phyloP scores from a whole-genome alignment of 92 coral and sea anemone genomes.

The Epizoanthus scotinus region DNA sequence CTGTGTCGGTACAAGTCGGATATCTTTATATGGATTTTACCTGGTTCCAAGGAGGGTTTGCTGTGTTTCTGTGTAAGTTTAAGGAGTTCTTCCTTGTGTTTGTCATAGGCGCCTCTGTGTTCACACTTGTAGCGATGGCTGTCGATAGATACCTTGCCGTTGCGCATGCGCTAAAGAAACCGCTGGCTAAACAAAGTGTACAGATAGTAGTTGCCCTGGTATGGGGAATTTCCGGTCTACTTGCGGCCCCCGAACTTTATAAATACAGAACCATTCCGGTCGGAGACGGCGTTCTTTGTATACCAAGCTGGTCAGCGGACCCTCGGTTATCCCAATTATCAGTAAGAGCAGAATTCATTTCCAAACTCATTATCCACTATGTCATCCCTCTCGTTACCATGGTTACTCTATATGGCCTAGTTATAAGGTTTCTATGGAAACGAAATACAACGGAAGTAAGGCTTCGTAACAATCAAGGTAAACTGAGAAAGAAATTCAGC shows the following conservation, averaged over 20 bases:
- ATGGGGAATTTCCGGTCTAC: constrained; percentile 15
- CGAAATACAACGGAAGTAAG: neutral
- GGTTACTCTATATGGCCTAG: constrained; percentile 10
- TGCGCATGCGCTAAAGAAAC: constrained; percentile 13
- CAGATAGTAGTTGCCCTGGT: neutral
- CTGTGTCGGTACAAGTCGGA: neutral
- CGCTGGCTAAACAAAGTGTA: constrained; percentile 11
- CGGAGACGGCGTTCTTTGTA: neutral
- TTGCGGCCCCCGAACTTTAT: constrained; percentile 24
- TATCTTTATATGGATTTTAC: constrained; percentile 19
- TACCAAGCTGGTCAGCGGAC: constrained; percentile 13
- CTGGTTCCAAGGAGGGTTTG: constrained; percentile 15
- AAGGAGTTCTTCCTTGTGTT: constrained; percentile 18
- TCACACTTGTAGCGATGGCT: constrained; percentile 25
- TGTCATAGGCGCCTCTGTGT: constrained; percentile 10
- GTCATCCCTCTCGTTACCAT: constrained; percentile 20
- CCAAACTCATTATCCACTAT: constrained; percentile 9
- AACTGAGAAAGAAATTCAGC: neutral
- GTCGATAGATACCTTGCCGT: constrained; percentile 20
- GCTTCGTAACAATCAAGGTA: neutral
- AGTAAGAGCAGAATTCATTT: constrained; percentile 4
- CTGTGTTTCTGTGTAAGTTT: constrained; percentile 17
- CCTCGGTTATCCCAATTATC: neutral
- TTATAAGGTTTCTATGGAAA: neutral
- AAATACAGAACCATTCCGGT: neutral